phyloP scores from a whole-genome alignment of 2,797 vertebrate genomes.

The Protonibea diacanthus region DNA sequence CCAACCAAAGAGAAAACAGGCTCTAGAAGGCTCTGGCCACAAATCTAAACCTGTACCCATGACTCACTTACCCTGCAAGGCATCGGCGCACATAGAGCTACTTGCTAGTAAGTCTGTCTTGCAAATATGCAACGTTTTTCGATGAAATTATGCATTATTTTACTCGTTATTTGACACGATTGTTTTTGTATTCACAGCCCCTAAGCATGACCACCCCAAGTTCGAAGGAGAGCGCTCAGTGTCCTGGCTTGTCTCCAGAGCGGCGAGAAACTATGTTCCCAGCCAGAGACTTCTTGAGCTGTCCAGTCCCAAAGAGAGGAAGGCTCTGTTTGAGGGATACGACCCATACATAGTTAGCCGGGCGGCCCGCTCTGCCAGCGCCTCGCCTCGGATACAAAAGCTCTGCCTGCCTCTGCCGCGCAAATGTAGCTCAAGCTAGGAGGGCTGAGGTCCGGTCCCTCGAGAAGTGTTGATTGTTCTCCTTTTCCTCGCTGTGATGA shows the following conservation, averaged over 20 bases:
- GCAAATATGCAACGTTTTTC: neutral
- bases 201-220: slow-evolving; percentile 75
- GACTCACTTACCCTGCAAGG: slow-evolving; percentile 29
- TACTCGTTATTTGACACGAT: neutral
- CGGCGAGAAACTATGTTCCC: slow-evolving; percentile 56
- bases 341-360: slow-evolving; percentile 73
- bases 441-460: neutral
- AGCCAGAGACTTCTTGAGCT: slow-evolving; percentile 74
- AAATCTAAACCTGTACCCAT: slow-evolving; percentile 16
- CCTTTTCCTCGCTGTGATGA: neutral
- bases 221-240: slow-evolving; percentile 63
- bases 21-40: neutral
- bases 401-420: slow-evolving; percentile 81
- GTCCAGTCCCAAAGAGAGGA: slow-evolving; percentile 76
- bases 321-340: slow-evolving; percentile 70
- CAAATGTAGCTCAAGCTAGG: slow-evolving; percentile 72
- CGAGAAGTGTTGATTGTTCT: slow-evolving; percentile 13
- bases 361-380: slow-evolving; percentile 62
- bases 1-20: slow-evolving; percentile 59
- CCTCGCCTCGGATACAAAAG: slow-evolving; percentile 76
- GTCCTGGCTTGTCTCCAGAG: slow-evolving; percentile 66
- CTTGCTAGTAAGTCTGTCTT: slow-evolving; percentile 77
- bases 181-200: slow-evolving; percentile 58
- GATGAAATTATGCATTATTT: neutral
- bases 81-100: slow-evolving; percentile 74